Evolutionary conservation across 2,113 vertebrate genomes (phyloP), one percentile per base, ranked within the genome.

Genomic region (Etheostoma cragini): DNA sequence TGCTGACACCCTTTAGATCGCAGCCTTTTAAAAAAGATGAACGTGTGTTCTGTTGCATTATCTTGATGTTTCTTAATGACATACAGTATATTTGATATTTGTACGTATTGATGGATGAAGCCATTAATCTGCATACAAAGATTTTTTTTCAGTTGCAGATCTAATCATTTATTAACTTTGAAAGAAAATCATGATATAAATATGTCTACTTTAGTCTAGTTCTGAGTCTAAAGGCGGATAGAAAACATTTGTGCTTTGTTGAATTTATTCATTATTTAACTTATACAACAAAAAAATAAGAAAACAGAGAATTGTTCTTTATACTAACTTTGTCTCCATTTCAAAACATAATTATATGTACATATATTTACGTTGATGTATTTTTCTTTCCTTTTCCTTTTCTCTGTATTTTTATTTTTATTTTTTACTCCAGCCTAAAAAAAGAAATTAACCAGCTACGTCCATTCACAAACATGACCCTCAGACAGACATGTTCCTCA

Each of bases 1-100:
- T 86, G 56, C 53, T 56, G 42, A 35, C 4, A 16, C n/a, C 49
- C 30, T 24, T 81, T 61, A 65, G 16, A 57, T 45, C 21, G 49
- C 65, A 81, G 65, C 58, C 45, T 15, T 60, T 71, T 54, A n/a
- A n/a, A n/a, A n/a, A n/a, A n/a, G n/a, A n/a, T n/a, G n/a, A n/a
- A n/a, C n/a, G n/a, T n/a, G n/a, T n/a, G n/a, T n/a, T n/a, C n/a
- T n/a, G n/a, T n/a, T n/a, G n/a, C n/a, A n/a, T n/a, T n/a, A n/a
- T n/a, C n/a, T n/a, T n/a, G n/a, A n/a, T n/a, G n/a, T n/a, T n/a
- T n/a, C n/a, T n/a, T n/a, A 42, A 42, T 42, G 0, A 42, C 10
- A 42, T 42, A 30, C 30, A 30, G 30, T 30, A 42, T 42, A 42
- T 42, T 42, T 42, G 8, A 42, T n/a, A n/a, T n/a, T 10, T 11